Base-by-base conservation (phyloP, 1,140 invertebrate species). In the Adelges cooleyi region DNA sequence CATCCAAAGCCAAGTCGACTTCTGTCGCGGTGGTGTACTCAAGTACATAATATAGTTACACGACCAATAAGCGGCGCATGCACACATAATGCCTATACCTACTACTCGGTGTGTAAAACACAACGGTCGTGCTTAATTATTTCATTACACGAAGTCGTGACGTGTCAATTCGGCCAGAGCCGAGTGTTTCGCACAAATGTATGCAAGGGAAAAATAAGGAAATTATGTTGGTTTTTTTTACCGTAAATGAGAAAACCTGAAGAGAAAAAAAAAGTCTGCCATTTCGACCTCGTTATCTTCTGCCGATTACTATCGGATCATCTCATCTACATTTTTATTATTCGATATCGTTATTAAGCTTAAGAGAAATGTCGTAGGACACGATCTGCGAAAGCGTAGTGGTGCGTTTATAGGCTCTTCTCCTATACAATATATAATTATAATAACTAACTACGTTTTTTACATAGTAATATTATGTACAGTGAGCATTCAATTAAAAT, bases 281-380 rank as follows among this genome's bases (percentile, higher is more conserved):
- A 33, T 46, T 25, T 25, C 29, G 56, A 46, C 56, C 56, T 62
- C 56, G 56, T 62, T 62, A 62, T 48, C 56, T 17, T 33, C 22
- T 1, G 15, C 38, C 23, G 51, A 53, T 36, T 25, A 27, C 42
- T 29, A 62, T 62, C 56, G 44, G n/a, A 2, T 23, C 5, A 48
- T 48, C 56, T 62, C 56, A 62, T 62, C 56, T 62, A 62, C 56
- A 33, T 59, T 59, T 46, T 59, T 59, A 59, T 59, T 59, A 44
- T 59, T 46, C 54, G 18, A 15, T 29, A 33, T 5, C 11, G 29
- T 33, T 33, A 11, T 33, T 11, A 6, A 6, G 29, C 11, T 6
- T 5, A 33, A 11, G 29, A 33, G 11, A 11, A 33, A 33, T 11
- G 29, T 6, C 5, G 5, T 33, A 5, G 5, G 29, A 33, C 29